Percentiles rank a stretch among this genome's conserved stretches.
These are phyloP conservation scores for Suncus etruscus DNA, from an alignment of 2,113 vertebrate genomes.

Conservation along the genomic window DNA sequence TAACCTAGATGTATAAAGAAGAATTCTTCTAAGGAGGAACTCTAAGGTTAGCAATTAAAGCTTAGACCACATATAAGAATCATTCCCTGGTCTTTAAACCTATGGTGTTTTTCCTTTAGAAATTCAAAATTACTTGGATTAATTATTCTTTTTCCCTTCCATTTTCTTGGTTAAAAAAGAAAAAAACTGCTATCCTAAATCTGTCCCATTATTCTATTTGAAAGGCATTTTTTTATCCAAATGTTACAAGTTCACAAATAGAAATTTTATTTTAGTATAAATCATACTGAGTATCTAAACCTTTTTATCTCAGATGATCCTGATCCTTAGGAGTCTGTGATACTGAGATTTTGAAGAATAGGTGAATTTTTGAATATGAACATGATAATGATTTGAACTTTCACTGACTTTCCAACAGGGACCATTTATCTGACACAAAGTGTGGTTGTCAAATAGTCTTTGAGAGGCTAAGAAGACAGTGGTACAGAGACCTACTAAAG, in stretches of 20 bases:
- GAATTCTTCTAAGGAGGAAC: neutral
- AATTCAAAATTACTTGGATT: constrained; percentile 8
- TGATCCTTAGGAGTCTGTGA: neutral
- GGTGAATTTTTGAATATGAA: neutral
- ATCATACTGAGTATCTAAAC: neutral
- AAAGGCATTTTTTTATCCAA: neutral
- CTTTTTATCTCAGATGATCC: neutral
- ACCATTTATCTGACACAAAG: neutral
- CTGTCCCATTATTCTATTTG: neutral
- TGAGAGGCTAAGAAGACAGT: neutral
- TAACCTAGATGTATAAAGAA: neutral
- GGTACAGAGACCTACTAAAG: neutral
- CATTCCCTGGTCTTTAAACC: neutral
- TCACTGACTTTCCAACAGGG: neutral
- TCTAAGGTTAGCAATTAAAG: neutral
- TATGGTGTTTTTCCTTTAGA: neutral
- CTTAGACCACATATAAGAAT: neutral
- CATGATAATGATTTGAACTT: neutral
- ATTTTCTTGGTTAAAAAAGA: neutral
- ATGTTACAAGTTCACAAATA: neutral
- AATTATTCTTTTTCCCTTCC: neutral
- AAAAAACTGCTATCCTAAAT: neutral
- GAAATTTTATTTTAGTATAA: neutral
- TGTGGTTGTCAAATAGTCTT: neutral
- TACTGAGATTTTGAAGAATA: neutral